phyloP scores from a whole-genome alignment of 2,113 vertebrate species.

The Campylorhamphus procurvoides region DNA sequence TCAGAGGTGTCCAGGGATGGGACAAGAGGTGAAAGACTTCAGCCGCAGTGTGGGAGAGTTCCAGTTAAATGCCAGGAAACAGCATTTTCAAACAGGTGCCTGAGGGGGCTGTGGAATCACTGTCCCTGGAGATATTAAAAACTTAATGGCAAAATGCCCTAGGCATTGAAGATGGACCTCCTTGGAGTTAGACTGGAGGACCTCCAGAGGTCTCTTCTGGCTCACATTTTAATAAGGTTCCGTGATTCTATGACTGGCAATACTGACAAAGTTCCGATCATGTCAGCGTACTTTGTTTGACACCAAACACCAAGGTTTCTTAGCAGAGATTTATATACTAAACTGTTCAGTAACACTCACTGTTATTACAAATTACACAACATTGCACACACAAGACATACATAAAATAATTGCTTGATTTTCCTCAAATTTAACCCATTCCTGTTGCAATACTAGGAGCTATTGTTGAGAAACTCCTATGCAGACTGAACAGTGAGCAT shows the following conservation, averaged over 20 bases:
- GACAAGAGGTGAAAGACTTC: background rate
- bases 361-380: background rate
- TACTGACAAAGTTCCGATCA: background rate
- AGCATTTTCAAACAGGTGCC: background rate
- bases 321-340: background rate
- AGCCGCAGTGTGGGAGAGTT: background rate
- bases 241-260: background rate
- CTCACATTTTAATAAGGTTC: background rate
- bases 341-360: background rate
- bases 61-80: background rate
- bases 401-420: background rate
- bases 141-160: background rate
- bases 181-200: background rate
- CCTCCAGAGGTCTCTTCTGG: background rate
- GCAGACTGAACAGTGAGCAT: background rate
- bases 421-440: background rate
- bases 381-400: background rate
- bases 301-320: background rate
- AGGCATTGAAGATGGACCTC: background rate
- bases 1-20: background rate
- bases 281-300: background rate
- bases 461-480: background rate
- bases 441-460: background rate
- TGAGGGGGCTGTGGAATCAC: accelerated
- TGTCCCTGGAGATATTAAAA: background rate